phyloP scores from a whole-genome alignment of 2,888 invertebrate genomes.

The Lithophane socia region DNA sequence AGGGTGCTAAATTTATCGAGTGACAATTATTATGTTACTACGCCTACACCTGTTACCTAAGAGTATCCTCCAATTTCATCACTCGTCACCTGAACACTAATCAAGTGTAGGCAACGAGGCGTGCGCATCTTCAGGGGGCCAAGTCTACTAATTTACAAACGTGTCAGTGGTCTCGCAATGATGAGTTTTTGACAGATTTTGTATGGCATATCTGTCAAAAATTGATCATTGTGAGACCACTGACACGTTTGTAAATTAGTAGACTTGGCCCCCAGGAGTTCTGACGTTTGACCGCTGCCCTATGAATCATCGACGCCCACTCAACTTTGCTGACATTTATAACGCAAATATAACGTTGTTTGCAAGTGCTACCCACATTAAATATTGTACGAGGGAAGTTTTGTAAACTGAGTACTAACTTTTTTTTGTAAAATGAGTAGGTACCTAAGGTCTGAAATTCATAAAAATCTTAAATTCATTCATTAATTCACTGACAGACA shows the following conservation, averaged over 20 bases:
- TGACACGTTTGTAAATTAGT: no score
- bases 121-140: conserved; percentile 8
- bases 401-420: not conserved
- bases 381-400: not conserved
- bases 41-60: not conserved
- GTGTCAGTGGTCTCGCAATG: no score
- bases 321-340: conserved; percentile 33
- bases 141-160: no score
- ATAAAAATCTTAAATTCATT: no score
- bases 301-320: conserved; percentile 45
- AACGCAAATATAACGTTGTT: conserved; percentile 15
- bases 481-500: no score
- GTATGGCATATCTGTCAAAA: no score
- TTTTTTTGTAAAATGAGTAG: no score
- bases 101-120: conserved; percentile 16
- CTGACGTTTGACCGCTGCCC: conserved; percentile 3
- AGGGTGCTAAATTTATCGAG: no score
- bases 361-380: conserved; percentile 14
- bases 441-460: not conserved
- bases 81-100: conserved; percentile 10
- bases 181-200: no score
- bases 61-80: not conserved
- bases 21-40: not conserved
- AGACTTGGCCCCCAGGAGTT: no score
- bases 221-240: no score